Conservation (phyloP, 1,140 invertebrate genomes). For the Hycleus phaleratus region DNA sequence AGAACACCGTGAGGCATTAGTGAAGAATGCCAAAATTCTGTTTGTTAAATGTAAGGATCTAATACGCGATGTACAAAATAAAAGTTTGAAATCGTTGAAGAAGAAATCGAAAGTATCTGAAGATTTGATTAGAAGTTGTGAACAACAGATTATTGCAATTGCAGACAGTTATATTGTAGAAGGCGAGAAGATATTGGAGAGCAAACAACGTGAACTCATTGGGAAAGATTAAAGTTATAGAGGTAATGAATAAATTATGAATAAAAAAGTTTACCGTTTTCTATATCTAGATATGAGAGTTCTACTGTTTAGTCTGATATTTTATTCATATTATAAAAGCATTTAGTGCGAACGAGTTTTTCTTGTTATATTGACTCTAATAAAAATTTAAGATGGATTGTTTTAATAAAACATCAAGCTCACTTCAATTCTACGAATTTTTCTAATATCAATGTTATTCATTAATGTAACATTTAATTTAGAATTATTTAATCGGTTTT, state of each 20-base stretch:
- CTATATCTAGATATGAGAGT: background rate
- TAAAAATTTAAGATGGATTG: no score
- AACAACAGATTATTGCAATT: constrained; percentile 59
- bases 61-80: constrained; percentile 72
- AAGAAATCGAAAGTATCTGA: constrained; percentile 55
- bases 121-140: constrained; percentile 57
- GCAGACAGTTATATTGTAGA: constrained; percentile 57
- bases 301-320: background rate
- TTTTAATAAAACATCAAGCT: no score
- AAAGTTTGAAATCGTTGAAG: constrained; percentile 61
- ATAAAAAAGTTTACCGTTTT: background rate
- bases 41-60: constrained; percentile 72
- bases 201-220: constrained; percentile 67
- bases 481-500: no score
- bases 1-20: constrained; percentile 79
- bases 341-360: background rate
- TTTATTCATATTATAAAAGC: background rate
- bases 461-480: no score
- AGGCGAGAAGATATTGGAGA: constrained; percentile 58
- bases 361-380: background rate
- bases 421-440: no score
- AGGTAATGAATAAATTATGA: background rate
- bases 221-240: constrained; percentile 35
- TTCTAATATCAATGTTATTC: no score
- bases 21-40: constrained; percentile 78